Percentiles rank a stretch among this genome's conserved stretches.
phyloP scores from a whole-genome alignment of 2,888 invertebrate genomes.

The Calameuta idolon region DNA sequence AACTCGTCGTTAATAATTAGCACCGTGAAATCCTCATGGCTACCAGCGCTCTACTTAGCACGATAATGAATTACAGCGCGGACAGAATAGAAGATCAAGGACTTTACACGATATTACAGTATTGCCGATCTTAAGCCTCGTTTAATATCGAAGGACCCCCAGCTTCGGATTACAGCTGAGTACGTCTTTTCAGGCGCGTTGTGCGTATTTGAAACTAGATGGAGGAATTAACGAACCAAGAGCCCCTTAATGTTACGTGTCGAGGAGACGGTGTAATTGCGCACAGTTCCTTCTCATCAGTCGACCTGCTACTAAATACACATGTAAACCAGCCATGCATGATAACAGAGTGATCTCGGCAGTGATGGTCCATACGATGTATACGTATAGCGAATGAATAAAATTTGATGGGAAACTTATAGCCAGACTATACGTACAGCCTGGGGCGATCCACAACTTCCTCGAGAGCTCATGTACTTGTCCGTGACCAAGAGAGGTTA shows the following conservation, averaged over 20 bases:
- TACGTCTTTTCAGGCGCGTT: neutral
- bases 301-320: neutral
- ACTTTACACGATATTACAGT: neutral
- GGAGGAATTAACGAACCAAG: neutral
- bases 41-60: neutral
- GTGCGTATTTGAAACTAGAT: neutral
- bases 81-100: neutral
- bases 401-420: neutral
- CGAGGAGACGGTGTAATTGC: neutral
- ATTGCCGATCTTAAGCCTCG: neutral
- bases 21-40: neutral
- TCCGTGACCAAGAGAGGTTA: constrained; percentile 9
- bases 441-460: neutral
- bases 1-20: neutral
- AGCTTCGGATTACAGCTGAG: neutral
- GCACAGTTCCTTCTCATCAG: neutral
- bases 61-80: neutral
- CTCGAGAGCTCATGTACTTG: neutral
- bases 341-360: neutral
- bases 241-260: neutral
- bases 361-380: neutral
- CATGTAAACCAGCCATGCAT: neutral
- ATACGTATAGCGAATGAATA: neutral
- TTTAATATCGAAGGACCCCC: neutral
- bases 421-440: neutral